These are phyloP conservation scores for Callinectes sapidus DNA, from an alignment of 2,888 invertebrate genomes.

Conservation along the genomic window DNA sequence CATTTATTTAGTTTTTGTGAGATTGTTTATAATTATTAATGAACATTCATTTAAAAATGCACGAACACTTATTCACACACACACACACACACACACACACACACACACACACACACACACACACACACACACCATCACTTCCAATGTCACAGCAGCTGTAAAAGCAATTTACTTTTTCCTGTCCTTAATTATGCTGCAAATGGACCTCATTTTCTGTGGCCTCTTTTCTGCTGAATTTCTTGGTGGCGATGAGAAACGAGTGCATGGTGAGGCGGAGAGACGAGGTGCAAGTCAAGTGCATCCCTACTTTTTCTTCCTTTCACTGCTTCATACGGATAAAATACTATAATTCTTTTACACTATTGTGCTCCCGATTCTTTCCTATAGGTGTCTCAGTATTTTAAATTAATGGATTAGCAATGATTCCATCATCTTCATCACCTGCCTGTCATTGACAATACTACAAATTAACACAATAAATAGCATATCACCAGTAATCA, in stretches of 20 bases:
- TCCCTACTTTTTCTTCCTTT: not conserved
- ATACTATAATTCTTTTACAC: too few species aligned
- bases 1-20: not conserved
- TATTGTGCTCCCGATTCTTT: too few species aligned
- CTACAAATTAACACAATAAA: too few species aligned
- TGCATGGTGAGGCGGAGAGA: not conserved
- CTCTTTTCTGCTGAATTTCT: not conserved
- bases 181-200: constrained; percentile 22
- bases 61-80: not conserved
- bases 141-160: not conserved
- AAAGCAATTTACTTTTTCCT: constrained; percentile 19
- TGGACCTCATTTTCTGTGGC: not conserved
- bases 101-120: constrained; percentile 8
- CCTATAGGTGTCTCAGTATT: too few species aligned
- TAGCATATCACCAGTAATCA: too few species aligned
- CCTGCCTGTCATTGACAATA: too few species aligned
- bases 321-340: not conserved
- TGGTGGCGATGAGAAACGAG: not conserved
- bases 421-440: too few species aligned
- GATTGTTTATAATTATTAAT: not conserved
- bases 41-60: not conserved
- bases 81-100: not conserved
- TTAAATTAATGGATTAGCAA: too few species aligned
- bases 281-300: not conserved
- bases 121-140: not conserved